Conservation (phyloP, 1,140 invertebrate species). For the Zophobas atratus region DNA sequence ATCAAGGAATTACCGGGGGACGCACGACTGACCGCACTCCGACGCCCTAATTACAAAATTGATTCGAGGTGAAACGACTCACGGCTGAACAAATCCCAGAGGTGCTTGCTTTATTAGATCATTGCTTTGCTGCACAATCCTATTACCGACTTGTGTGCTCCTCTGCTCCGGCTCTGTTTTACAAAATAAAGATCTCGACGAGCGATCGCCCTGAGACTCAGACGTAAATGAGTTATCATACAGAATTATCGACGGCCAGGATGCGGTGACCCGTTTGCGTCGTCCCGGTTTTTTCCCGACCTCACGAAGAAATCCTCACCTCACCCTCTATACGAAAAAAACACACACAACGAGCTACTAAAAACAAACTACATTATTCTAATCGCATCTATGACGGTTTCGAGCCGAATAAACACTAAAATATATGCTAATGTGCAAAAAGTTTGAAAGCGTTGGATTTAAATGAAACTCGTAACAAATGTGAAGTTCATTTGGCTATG, state of each 20-base stretch:
- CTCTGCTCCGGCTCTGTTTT: conserved; percentile 51
- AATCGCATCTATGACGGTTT: no score
- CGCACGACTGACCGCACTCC: conserved; percentile 58
- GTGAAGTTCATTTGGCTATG: no score
- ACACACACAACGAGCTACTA: no score
- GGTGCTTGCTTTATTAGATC: conserved; percentile 65
- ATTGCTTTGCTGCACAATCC: conserved; percentile 64
- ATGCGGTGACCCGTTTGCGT: no score
- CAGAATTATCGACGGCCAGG: background rate
- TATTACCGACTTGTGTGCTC: conserved; percentile 58
- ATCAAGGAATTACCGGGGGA: conserved; percentile 62
- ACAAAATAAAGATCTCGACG: conserved; percentile 45
- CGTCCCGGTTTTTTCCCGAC: no score
- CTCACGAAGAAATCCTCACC: no score
- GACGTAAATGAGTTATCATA: conserved; percentile 14
- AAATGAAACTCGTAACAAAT: no score
- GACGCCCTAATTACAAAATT: conserved; percentile 65
- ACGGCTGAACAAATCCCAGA: conserved; percentile 62
- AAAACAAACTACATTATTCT: no score
- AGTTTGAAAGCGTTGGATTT: no score
- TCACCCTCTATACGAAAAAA: no score
- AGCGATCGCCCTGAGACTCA: conserved; percentile 32
- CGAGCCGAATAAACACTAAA: no score
- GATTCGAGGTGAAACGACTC: conserved; percentile 63
- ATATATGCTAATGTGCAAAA: no score